Evolutionary conservation across 1,140 invertebrate genomes (phyloP), one percentile per base, ranked within the genome.

Genomic region (Ostrea edulis): DNA sequence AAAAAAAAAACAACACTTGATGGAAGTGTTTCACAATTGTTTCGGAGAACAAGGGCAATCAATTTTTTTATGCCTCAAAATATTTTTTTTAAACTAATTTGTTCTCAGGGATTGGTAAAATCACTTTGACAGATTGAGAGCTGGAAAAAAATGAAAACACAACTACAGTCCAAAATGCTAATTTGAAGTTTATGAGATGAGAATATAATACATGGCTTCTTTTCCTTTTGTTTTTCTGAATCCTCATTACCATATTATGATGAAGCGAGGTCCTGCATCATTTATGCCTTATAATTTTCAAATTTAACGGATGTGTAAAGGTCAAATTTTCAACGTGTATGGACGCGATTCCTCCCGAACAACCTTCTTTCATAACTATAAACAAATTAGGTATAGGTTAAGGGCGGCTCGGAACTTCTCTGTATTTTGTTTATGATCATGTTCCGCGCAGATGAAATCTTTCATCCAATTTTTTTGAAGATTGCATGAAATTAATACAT

Each of bases 401-500:
- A 25, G 68, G 29, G 68, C 22, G 68, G 25, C 12, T 25, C 22
- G 12, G 25, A 25, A 29, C 68, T 71, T 35, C 29, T 29, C 22
- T 71, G 25, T 29, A 29, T 71, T 71, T 71, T 35, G 68, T 71
- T 25, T 71, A 71, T 71, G 68, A 71, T 71, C 68, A 71, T 71
- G 68, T 71, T 71, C 68, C 68, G 68, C 68, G 68, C 68, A 71
- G 68, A 71, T 71, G 68, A 71, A 71, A 71, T 25, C 68, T 71
- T 71, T 71, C 29, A 71, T 71, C 68, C 68, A 71, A 25, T 71
- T 71, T 71, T 71, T 71, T 71, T 71, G 68, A 71, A 71, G 68
- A 71, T 71, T 71, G 68, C 68, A 71, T 71, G 68, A 71, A 71
- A 71, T 71, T 71, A 71, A 71, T 71, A 71, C 68, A 71, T 71